Percentiles rank a stretch among this genome's conserved stretches.
Conservation (phyloP, 2,797 vertebrate species). For the Rousettus madagascariensis region DNA sequence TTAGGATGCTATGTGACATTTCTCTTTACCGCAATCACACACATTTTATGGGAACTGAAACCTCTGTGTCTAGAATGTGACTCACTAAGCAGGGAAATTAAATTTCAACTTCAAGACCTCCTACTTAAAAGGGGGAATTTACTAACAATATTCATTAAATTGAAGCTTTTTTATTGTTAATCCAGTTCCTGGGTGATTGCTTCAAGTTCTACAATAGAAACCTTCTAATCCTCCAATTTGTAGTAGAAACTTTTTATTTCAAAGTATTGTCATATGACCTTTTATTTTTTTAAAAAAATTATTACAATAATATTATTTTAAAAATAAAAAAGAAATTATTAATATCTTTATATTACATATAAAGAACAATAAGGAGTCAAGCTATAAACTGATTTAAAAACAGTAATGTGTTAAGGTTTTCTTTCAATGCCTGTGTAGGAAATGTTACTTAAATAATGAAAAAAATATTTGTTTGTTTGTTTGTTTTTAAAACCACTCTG, state of each 20-base stretch:
- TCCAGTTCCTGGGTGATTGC: background rate
- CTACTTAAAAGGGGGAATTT: constrained; percentile 21
- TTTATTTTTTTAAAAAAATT: background rate
- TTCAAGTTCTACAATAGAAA: background rate
- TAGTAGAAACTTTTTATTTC: background rate
- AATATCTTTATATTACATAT: background rate
- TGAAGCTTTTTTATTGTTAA: background rate
- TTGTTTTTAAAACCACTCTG: background rate
- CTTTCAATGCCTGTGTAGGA: background rate
- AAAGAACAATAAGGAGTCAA: background rate
- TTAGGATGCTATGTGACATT: background rate
- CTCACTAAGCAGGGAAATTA: background rate
- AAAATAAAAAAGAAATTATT: background rate
- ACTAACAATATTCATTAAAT: background rate
- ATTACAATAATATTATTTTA: background rate
- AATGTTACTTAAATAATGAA: background rate
- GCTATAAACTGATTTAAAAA: background rate
- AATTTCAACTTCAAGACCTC: background rate
- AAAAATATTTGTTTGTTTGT: background rate
- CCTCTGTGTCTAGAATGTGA: background rate
- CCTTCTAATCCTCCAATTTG: background rate
- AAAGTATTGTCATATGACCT: background rate
- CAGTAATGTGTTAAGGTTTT: background rate
- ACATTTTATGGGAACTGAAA: background rate
- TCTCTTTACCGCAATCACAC: background rate